Evolutionary conservation across 2,797 vertebrate genomes (phyloP).

Genomic region (Acipenser oxyrinchus): DNA sequence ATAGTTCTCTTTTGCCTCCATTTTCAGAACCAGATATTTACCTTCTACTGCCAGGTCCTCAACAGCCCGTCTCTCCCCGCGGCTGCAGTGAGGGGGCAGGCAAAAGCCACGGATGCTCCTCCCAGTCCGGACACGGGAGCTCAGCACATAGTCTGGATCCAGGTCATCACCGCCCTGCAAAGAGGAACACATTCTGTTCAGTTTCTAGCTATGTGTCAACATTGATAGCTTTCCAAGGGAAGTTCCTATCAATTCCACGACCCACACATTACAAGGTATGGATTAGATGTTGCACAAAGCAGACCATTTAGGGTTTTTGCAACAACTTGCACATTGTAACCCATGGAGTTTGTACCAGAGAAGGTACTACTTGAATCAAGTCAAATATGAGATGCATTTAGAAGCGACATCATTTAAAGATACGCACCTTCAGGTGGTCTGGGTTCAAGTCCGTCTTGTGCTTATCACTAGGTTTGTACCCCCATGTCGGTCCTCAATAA

Average conservation of each 20-base stretch:
- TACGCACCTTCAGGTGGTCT: constrained; percentile 72
- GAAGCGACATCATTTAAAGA: background rate
- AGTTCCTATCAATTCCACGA: background rate
- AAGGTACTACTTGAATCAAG: too few species aligned
- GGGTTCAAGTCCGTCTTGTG: constrained; percentile 86
- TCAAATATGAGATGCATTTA: too few species aligned
- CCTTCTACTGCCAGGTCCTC: constrained; percentile 86
- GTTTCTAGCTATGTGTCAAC: background rate
- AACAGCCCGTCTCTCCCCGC: constrained; percentile 85
- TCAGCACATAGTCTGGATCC: constrained; percentile 86
- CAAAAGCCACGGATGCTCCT: constrained; percentile 88
- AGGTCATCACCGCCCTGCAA: constrained; percentile 87
- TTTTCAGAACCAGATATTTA: constrained; percentile 31
- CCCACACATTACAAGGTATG: too few species aligned
- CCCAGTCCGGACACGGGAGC: constrained; percentile 88
- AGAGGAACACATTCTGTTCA: background rate
- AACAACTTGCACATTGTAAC: too few species aligned
- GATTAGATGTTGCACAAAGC: too few species aligned
- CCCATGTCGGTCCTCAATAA: constrained; percentile 70
- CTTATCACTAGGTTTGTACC: constrained; percentile 62
- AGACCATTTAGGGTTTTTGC: too few species aligned
- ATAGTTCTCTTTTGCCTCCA: too few species aligned
- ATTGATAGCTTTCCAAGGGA: background rate
- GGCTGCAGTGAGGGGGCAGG: constrained; percentile 90
- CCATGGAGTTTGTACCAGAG: too few species aligned